Conservation (phyloP, 2,113 vertebrate species). For the Atractosteus spatula region DNA sequence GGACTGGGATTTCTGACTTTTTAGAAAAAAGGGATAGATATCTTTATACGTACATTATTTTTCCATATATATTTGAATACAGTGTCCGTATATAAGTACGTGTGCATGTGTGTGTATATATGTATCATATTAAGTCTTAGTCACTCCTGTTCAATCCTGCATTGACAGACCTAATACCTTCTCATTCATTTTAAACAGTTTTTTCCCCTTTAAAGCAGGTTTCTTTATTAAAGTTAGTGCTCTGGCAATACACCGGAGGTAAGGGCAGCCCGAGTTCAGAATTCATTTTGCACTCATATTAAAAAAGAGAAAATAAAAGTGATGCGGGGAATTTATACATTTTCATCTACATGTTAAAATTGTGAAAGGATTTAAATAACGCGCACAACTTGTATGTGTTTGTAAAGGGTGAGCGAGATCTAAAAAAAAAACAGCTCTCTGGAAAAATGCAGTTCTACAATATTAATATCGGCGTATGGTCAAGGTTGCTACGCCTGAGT, state of each 20-base stretch:
- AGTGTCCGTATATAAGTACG: background rate
- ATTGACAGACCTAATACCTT: constrained; percentile 87
- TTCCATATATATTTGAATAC: too few species aligned
- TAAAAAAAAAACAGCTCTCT: too few species aligned
- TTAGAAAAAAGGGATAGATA: background rate
- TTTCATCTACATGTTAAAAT: too few species aligned
- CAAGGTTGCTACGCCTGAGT: too few species aligned
- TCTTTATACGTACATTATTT: too few species aligned
- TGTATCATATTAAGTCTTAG: constrained; percentile 61
- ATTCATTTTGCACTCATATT: constrained; percentile 77
- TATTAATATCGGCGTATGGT: too few species aligned
- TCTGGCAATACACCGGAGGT: constrained; percentile 77
- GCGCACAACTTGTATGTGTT: too few species aligned
- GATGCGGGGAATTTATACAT: too few species aligned
- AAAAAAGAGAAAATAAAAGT: constrained; percentile 48
- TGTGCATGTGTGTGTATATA: too few species aligned
- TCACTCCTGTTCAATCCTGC: constrained; percentile 86
- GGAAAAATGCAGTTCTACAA: too few species aligned
- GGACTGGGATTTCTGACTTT: constrained; percentile 88
- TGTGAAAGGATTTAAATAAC: too few species aligned
- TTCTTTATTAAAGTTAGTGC: constrained; percentile 97
- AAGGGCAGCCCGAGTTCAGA: constrained; percentile 70
- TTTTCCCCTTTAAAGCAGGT: constrained; percentile 62
- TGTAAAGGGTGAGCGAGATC: too few species aligned
- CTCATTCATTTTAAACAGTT: constrained; percentile 94